Base-by-base conservation (phyloP, 35 echinoderm and acorn worm species). In the Ophioderma brevispina region DNA sequence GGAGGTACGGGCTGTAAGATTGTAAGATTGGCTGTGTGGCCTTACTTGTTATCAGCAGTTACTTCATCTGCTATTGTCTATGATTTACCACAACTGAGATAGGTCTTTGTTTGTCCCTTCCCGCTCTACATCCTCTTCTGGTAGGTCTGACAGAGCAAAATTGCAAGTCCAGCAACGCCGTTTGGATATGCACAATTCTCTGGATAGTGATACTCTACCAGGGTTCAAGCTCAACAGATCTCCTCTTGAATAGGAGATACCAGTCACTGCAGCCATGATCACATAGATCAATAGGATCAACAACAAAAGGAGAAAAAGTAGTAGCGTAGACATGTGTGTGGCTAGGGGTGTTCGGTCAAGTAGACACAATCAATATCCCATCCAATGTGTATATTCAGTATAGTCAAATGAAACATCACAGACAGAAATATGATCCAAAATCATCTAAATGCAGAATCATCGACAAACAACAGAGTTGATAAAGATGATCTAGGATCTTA, bases 251-350 rank as follows among this genome's bases (percentile, higher is more conserved):
- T 84, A 59, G 3, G 28, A 63, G 82, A 84, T 55, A 84, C 82
- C 82, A 56, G 46, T 1, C 41, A 30, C 55, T 84, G 30, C 82
- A 33, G 82, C n/a, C 82, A 56, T 84, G 82, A 84, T 32, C n/a
- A 84, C 55, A 21, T 84, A 84, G 82, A 84, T 84, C 82, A 84
- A 84, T 84, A 84, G 31, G 41, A 84, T 39, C 82, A 84, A n/a
- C 21, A 31, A 84, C 82, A 84, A 84, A 84, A 84, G 82, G 14
- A 56, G 18, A 35, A 33, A 55, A 32, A n/a, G n/a, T 55, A 55
- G 82, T 84, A 84, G 82, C 55, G 49, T 63, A 35, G 82, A 25
- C 82, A 84, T 84, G 31, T 84, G 82, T 84, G 46, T 84, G 33
- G n/a, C n/a, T n/a, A n/a, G 19, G 32, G 82, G 82, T 50, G 33